Evolutionary conservation across 2,797 vertebrate species (phyloP), one percentile per base, ranked within the genome.

Genomic region (Mus caroli): DNA sequence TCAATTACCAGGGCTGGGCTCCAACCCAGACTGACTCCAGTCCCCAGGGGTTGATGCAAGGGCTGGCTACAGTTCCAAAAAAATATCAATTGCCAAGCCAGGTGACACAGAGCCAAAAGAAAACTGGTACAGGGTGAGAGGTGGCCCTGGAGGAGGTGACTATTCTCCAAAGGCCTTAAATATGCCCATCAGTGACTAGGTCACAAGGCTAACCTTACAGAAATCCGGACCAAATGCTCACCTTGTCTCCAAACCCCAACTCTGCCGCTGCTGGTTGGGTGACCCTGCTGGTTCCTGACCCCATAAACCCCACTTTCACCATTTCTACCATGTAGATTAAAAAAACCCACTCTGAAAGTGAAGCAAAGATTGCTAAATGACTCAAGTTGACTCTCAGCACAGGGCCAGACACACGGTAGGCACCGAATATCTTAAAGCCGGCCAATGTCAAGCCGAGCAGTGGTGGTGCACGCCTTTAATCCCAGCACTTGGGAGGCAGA

Each of bases 1-100:
- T 98, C 95, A 92, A 97, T 98, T 79, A 92, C 90, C 0, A 7
- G 46, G 88, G 62, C 73, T 40, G 79, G 90, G 90, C 71, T 79
- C 80, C 50, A 40, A 58, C 89, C 84, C 2, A 5, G 80, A 73
- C 56, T 3, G 43, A 69, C 80, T 93, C 58, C 6, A 4, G 77
- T 2, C 67, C 90, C 88, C 76, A 60, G 24, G 64, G 95, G 95
- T 43, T 82, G 84, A 56, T 87, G 58, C 37, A 71, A 62, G 89
- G 56, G 28, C 52, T 95, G 90, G 90, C 83, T 3, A 0, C 9
- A 7, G 67, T 34, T 88, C 87, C 43, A 75, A 37, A 4, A 4
- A 75, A n/a, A 15, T 14, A 56, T 85, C 52, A 19, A 56, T 14
- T 52, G 75, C 37, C 54, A n/a, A 2, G 62, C 8, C 50, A 80